These are phyloP conservation scores for Peromyscus polionotus DNA, from an alignment of 2,113 vertebrate genomes.

Conservation along the genomic window DNA sequence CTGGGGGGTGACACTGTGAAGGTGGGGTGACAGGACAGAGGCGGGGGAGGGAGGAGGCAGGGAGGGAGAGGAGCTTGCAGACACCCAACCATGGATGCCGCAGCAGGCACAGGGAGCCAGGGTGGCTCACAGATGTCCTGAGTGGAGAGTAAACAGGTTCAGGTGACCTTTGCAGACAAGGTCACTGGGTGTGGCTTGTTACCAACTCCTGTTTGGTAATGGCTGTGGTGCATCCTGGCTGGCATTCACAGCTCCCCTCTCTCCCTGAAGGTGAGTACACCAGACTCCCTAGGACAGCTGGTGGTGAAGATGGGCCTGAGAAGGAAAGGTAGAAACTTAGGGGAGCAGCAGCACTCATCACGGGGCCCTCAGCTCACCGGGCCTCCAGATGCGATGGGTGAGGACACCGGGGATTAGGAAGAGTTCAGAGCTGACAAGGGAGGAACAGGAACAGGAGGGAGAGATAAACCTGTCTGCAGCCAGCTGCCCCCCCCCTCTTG, in stretches of 20 bases:
- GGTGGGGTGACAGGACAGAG: neutral
- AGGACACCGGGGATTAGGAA: neutral
- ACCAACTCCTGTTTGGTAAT: constrained; percentile 28
- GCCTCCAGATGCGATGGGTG: neutral
- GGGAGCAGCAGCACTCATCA: no score
- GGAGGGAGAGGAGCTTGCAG: no score
- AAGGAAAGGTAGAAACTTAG: neutral
- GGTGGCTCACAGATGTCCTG: neutral
- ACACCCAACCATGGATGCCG: neutral
- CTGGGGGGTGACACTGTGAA: neutral
- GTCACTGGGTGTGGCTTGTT: neutral
- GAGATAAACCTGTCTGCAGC: neutral
- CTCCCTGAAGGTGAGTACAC: neutral
- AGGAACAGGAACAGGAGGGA: neutral
- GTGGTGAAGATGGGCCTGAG: neutral
- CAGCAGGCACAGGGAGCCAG: neutral
- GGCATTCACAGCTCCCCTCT: neutral
- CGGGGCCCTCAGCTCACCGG: neutral
- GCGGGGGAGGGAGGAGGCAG: neutral
- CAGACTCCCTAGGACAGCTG: neutral
- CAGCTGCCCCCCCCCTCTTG: neutral
- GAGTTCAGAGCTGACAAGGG: neutral
- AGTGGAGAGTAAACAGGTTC: constrained; percentile 60
- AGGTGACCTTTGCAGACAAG: constrained; percentile 54
- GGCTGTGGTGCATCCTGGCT: neutral